phyloP scores from a whole-genome alignment of 2,888 invertebrate species.

The Galerucella nymphaeae region DNA sequence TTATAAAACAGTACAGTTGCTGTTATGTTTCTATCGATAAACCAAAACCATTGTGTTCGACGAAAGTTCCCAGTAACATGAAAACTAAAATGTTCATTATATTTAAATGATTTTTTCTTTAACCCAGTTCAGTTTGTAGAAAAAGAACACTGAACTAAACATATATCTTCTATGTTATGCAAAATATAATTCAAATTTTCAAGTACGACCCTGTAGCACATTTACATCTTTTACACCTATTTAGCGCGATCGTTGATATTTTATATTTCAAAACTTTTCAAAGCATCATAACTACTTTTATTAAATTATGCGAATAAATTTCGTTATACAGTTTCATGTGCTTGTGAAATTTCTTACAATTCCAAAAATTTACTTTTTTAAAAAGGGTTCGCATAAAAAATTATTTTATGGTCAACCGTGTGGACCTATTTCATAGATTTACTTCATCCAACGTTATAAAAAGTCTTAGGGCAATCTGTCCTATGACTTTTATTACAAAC shows the following conservation, averaged over 20 bases:
- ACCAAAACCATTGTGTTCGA: neutral
- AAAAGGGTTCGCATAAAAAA: neutral
- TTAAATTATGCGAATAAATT: too few species aligned
- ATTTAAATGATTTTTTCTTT: neutral
- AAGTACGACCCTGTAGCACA: too few species aligned
- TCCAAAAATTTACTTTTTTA: neutral
- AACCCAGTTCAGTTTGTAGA: slow-evolving; percentile 1
- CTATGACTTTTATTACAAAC: neutral
- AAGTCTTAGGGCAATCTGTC: neutral
- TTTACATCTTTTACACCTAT: too few species aligned
- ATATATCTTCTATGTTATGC: too few species aligned
- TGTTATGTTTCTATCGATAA: slow-evolving; percentile 5
- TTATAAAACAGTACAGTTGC: slow-evolving; percentile 12
- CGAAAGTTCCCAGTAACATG: slow-evolving; percentile 7
- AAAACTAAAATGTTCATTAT: neutral
- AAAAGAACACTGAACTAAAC: neutral
- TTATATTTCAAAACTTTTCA: too few species aligned
- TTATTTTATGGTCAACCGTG: neutral
- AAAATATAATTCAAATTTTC: too few species aligned
- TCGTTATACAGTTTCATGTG: too few species aligned
- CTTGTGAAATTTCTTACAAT: neutral
- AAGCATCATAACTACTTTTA: too few species aligned
- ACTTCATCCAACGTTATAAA: neutral
- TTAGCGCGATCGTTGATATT: too few species aligned
- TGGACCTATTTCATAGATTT: neutral